Evolutionary conservation across 2,113 vertebrate genomes (phyloP).

Genomic region (Thalassarche chlororhynchos): DNA sequence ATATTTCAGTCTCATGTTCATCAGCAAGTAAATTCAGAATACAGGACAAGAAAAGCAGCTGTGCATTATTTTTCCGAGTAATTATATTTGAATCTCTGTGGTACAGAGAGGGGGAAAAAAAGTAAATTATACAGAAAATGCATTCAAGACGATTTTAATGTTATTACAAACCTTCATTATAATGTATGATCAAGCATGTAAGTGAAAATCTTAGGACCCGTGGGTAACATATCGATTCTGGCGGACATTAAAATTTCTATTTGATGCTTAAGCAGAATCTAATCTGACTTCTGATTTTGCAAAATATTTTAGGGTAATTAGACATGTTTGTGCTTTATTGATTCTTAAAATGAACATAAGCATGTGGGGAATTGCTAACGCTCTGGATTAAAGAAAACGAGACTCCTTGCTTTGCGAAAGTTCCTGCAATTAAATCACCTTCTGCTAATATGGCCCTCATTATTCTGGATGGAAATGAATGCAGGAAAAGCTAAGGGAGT

Average conservation of each 20-base stretch:
- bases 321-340: conserved; percentile 54
- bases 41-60: conserved; percentile 27
- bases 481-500: not conserved
- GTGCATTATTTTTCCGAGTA: conserved; percentile 22
- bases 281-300: conserved; percentile 59
- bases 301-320: conserved; percentile 65
- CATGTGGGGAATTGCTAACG: conserved; percentile 35
- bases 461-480: not conserved
- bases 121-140: conserved; percentile 38
- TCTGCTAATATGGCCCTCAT: not conserved
- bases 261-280: conserved; percentile 59
- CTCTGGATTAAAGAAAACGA: not conserved
- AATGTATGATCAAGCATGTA: conserved; percentile 51
- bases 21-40: not conserved
- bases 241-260: conserved; percentile 35
- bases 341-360: conserved; percentile 51
- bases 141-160: conserved; percentile 23
- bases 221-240: conserved; percentile 35
- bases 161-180: conserved; percentile 37
- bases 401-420: not conserved
- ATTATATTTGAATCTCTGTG: conserved; percentile 33
- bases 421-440: conserved; percentile 28
- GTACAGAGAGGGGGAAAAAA: not conserved
- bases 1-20: conserved; percentile 38
- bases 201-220: not conserved